Base-by-base conservation (phyloP, 2,888 invertebrate species). In the Idaea dimidiata region DNA sequence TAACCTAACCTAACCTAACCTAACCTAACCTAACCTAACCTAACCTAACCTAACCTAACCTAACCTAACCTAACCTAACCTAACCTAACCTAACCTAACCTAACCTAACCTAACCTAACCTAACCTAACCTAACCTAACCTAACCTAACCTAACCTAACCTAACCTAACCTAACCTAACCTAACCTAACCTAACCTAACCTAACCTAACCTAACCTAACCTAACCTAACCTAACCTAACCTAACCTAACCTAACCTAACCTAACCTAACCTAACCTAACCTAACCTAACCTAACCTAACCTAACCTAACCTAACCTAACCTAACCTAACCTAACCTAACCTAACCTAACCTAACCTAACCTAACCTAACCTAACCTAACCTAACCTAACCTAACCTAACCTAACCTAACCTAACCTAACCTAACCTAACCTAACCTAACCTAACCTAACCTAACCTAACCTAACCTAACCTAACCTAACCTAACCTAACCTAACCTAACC, bases 201-300 rank as follows among this genome's bases (percentile, higher is more conserved):
- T 69, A 67, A 67, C 68, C 66, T 67, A 67, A 68, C 70, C 70
- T 68, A 67, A 68, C 70, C 70, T 67, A 67, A 71, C 68, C 68
- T 70, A 66, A 67, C 68, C 66, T 67, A 65, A 67, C 66, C 65
- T 70, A 65, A 66, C 67, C 70, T 68, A 66, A 69, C 70, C 67
- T 67, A 66, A 69, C 67, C 67, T 67, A 66, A 69, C 67, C 67
- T 66, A 66, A 66, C 67, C 67, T 66, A 65, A 66, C 66, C 65
- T 65, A 65, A 66, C 65, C 65, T 68, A 65, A 66, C 66, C 69
- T 67, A 66, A 70, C 67, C 66, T 70, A 65, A 66, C 66, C 69
- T 69, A 65, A 66, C 66, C 67, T 64, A 63, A 68, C 64, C 66
- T 64, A 66, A 66, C 64, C 70, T 66, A 66, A 66, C 68, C 68